These are phyloP conservation scores for Xiphophorus birchmanni DNA, from an alignment of 2,797 vertebrate genomes.

Conservation along the genomic window DNA sequence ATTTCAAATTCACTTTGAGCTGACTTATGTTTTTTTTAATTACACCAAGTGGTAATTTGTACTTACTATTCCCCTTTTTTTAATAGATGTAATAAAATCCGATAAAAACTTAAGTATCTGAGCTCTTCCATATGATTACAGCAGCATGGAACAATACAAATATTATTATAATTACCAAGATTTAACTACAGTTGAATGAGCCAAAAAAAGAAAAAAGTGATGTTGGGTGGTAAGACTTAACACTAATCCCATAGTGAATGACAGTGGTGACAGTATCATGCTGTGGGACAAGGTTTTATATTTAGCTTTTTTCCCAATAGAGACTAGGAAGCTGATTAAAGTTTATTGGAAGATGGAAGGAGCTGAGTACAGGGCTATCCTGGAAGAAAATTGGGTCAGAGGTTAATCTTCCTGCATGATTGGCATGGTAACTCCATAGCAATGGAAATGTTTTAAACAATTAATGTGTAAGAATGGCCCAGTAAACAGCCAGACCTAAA, in stretches of 20 bases:
- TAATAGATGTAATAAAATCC: not conserved
- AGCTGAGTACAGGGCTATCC: not conserved
- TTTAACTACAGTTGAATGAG: not conserved
- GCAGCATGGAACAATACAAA: too few relatives aligned
- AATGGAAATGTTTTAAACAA: not conserved
- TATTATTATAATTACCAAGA: not conserved
- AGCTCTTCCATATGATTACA: not conserved
- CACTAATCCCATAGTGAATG: not conserved
- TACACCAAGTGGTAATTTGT: not conserved
- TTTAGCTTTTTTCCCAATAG: not conserved
- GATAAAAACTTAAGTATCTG: not conserved
- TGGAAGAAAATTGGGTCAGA: not conserved
- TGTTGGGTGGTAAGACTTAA: not conserved
- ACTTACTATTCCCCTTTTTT: not conserved
- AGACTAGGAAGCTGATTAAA: not conserved
- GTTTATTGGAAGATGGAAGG: not conserved
- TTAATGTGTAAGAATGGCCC: not conserved
- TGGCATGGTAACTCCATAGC: not conserved
- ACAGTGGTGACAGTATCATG: not conserved
- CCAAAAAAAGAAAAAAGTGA: not conserved
- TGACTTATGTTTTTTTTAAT: not conserved
- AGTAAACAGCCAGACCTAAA: not conserved
- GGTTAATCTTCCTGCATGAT: not conserved
- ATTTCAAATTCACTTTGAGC: conserved; percentile 15
- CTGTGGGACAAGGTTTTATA: not conserved